These are phyloP conservation scores for Cepaea nemoralis DNA, from an alignment of 1,140 invertebrate genomes.

Conservation along the genomic window DNA sequence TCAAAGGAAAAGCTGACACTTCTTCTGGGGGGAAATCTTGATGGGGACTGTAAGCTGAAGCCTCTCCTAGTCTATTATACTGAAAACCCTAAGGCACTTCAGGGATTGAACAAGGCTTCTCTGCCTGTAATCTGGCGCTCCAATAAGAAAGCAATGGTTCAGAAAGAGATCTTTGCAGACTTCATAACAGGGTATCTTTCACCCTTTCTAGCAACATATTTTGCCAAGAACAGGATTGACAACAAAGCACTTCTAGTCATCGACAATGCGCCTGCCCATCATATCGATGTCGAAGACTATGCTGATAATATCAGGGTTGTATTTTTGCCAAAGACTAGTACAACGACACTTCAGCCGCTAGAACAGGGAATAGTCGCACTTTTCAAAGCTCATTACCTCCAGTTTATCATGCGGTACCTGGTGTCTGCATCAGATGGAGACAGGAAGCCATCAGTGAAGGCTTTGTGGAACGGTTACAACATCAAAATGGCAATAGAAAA, in stretches of 20 bases:
- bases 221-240: slow-evolving; percentile 39
- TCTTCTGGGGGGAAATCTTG: slow-evolving; percentile 26
- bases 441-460: slow-evolving; percentile 6
- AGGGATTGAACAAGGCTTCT: slow-evolving; percentile 17
- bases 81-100: slow-evolving; percentile 5
- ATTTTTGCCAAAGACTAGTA: slow-evolving; percentile 45
- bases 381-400: slow-evolving; percentile 48
- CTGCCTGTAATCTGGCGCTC: slow-evolving; percentile 22
- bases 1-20: slow-evolving; percentile 30
- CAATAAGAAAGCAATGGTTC: slow-evolving; percentile 28
- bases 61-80: slow-evolving; percentile 25
- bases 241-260: slow-evolving; percentile 50
- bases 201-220: slow-evolving; percentile 44
- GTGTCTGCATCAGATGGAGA: slow-evolving; percentile 20
- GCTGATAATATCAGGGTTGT: slow-evolving; percentile 40
- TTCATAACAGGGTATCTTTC: slow-evolving; percentile 45
- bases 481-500: slow-evolving; percentile 35
- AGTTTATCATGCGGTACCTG: slow-evolving; percentile 16
- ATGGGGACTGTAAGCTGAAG: slow-evolving; percentile 31
- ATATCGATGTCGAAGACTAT: slow-evolving; percentile 40
- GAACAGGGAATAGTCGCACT: slow-evolving; percentile 47
- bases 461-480: slow-evolving; percentile 40
- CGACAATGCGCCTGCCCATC: slow-evolving; percentile 52
- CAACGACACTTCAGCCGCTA: slow-evolving; percentile 49
- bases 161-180: slow-evolving; percentile 42